A percentile compares a stretch with the other conserved stretches of the same genome.
These are phyloP conservation scores for Conomelus anceps DNA, from an alignment of 2,888 invertebrate genomes.

Conservation along the genomic window DNA sequence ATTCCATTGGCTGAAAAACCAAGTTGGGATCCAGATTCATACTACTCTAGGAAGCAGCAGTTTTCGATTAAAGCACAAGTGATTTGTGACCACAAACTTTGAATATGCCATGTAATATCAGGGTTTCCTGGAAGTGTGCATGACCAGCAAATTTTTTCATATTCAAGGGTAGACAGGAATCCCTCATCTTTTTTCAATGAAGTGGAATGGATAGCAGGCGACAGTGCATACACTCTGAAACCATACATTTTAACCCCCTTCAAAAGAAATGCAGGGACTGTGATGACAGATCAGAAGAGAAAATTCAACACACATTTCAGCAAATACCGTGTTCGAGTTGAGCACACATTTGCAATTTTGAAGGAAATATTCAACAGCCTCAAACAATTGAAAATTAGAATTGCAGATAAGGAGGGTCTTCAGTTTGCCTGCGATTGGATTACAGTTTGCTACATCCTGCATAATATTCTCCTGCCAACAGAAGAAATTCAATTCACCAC, in stretches of 20 bases:
- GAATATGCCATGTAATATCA: neutral
- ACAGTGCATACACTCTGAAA: constrained; percentile 8
- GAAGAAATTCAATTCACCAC: neutral
- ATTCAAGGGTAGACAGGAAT: neutral
- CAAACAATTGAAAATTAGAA: constrained; percentile 9
- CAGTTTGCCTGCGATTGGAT: neutral
- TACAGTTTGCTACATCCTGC: neutral
- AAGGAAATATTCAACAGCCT: constrained; percentile 15
- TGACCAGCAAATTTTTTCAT: constrained; percentile 9
- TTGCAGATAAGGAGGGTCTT: constrained; percentile 1
- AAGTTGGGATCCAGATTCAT: neutral
- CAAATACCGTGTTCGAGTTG: constrained; percentile 17
- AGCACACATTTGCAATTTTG: constrained; percentile 1
- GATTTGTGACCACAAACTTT: constrained; percentile 11
- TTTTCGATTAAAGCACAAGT: constrained; percentile 20
- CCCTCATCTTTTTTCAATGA: neutral
- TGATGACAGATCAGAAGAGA: neutral
- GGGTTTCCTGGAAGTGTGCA: constrained; percentile 16
- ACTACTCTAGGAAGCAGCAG: constrained; percentile 20
- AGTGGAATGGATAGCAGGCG: constrained; percentile 15
- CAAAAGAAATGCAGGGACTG: neutral
- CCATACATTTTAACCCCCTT: constrained; percentile 1
- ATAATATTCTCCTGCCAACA: neutral
- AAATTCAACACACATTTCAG: constrained; percentile 13
- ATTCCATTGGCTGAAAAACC: constrained; percentile 23